These are phyloP conservation scores for Caenorhabditis japonica DNA, from an alignment of 2,888 invertebrate genomes.

Conservation along the genomic window DNA sequence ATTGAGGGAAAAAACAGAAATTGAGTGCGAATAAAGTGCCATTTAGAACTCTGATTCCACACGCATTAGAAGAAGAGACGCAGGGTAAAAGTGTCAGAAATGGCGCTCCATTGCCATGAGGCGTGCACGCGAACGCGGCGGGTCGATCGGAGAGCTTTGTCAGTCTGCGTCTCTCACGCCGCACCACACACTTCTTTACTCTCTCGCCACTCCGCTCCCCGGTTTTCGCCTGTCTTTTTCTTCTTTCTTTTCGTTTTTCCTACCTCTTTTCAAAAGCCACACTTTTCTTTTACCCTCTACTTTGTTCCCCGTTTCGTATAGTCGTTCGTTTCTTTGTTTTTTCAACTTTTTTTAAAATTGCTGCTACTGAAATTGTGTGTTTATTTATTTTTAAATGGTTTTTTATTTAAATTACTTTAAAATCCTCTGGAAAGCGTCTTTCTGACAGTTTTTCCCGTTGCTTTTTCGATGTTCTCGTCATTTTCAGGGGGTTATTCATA, in stretches of 20 bases:
- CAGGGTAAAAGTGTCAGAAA: conserved; percentile 11
- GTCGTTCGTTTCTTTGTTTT: conserved; percentile 41
- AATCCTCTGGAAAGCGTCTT: not conserved
- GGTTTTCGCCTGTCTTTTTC: conserved; percentile 31
- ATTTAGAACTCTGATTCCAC: conserved; percentile 4
- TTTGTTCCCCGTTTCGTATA: conserved; percentile 51
- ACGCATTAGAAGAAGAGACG: conserved; percentile 10
- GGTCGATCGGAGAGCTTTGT: conserved; percentile 41
- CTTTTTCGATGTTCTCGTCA: no score
- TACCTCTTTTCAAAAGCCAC: no score
- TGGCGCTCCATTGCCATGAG: conserved; percentile 39
- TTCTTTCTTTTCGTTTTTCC: conserved; percentile 22
- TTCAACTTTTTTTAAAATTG: conserved; percentile 24
- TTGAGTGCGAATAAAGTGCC: conserved; percentile 19
- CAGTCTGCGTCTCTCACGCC: conserved; percentile 25
- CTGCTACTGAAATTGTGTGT: no score
- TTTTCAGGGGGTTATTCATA: no score
- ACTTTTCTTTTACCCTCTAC: no score
- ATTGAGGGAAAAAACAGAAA: conserved; percentile 14
- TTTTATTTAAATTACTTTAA: no score
- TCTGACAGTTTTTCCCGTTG: no score
- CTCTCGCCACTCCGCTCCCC: conserved; percentile 27
- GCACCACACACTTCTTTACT: not conserved
- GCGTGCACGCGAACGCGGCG: conserved; percentile 46
- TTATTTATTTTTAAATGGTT: not conserved